Evolutionary conservation across 2,888 invertebrate species (phyloP).

Genomic region (Ectemnius lituratus): DNA sequence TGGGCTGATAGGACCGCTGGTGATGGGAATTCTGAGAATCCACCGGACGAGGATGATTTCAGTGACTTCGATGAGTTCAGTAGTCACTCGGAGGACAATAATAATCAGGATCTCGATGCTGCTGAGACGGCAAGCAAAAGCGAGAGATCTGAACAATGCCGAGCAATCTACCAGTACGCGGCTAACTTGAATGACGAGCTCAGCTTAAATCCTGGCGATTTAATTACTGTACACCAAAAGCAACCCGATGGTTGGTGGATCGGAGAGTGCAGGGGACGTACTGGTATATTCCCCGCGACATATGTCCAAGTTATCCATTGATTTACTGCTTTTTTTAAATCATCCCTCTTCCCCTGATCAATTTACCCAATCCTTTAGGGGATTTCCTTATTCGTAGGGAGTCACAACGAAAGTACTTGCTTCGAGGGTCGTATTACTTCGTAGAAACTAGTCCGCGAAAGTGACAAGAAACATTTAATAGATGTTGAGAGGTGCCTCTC

Average conservation of each 20-base stretch:
- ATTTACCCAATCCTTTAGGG: too few species aligned
- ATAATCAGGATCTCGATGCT: constrained; percentile 75
- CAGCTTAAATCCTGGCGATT: constrained; percentile 84
- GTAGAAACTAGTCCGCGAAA: constrained; percentile 1
- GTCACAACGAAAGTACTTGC: neutral
- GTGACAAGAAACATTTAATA: too few species aligned
- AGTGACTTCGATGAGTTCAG: constrained; percentile 86
- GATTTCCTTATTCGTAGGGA: neutral
- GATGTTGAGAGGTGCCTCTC: too few species aligned
- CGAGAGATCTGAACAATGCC: constrained; percentile 80
- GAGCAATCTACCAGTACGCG: constrained; percentile 92
- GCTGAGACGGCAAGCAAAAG: constrained; percentile 44
- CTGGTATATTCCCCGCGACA: constrained; percentile 96
- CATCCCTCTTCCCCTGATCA: neutral
- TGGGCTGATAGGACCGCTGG: constrained; percentile 88
- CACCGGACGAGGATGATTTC: constrained; percentile 83
- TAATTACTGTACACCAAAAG: constrained; percentile 92
- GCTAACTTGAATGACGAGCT: constrained; percentile 94
- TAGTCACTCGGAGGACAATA: constrained; percentile 75
- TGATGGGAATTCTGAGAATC: constrained; percentile 87
- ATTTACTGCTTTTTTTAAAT: constrained; percentile 11
- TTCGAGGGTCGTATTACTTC: neutral
- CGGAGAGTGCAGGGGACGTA: constrained; percentile 90
- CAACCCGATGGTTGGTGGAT: constrained; percentile 98
- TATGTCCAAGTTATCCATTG: constrained; percentile 90